phyloP scores from a whole-genome alignment of 92 coral and sea anemone genomes.

The Palythoa grandiflora region DNA sequence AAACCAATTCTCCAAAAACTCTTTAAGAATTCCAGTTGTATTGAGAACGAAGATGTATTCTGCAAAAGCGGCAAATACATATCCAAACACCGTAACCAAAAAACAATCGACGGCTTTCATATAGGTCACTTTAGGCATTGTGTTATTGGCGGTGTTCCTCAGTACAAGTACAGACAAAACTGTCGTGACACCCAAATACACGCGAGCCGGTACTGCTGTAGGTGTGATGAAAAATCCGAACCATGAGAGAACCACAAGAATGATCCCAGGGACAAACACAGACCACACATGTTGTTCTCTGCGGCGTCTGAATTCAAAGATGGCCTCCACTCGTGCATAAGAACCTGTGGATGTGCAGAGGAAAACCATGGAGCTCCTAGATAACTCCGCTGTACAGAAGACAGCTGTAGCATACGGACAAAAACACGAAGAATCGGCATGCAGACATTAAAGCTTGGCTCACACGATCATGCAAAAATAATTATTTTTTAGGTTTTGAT shows the following conservation, averaged over 20 bases:
- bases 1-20: neutral
- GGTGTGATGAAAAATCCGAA: neutral
- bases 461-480: neutral
- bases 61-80: neutral
- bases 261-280: neutral
- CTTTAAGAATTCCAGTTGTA: neutral
- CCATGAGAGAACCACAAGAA: constrained; percentile 5
- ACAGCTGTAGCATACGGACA: neutral
- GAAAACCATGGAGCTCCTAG: neutral
- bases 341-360: neutral
- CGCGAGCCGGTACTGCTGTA: constrained; percentile 5
- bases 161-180: neutral
- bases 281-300: neutral
- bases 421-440: neutral
- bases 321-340: neutral
- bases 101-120: neutral
- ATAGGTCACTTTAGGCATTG: constrained; percentile 24
- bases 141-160: neutral
- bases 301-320: constrained; percentile 16
- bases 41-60: constrained; percentile 14
- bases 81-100: neutral
- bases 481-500: no score
- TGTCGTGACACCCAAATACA: neutral
- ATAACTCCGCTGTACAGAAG: neutral
- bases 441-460: neutral